Conservation (phyloP, 2,888 invertebrate genomes). For the Clunio marinus region DNA sequence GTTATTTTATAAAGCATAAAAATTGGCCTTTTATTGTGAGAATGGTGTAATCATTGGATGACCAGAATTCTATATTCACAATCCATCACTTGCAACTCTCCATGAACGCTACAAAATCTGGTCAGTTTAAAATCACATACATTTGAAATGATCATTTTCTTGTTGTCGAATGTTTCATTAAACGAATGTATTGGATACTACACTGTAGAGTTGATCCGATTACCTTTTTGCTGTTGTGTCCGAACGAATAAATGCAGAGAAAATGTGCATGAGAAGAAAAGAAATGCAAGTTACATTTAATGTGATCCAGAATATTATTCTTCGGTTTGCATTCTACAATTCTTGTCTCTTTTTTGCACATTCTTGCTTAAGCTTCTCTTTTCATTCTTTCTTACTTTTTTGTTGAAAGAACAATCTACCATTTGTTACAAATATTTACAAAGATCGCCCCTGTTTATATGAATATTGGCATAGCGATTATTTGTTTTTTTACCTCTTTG, state of each 20-base stretch:
- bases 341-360: not conserved
- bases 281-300: not conserved
- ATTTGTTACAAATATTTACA: slow-evolving; percentile 6
- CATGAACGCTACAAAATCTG: not conserved
- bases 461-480: not conserved
- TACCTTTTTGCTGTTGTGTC: slow-evolving; percentile 1
- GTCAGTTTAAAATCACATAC: not conserved
- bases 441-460: not conserved
- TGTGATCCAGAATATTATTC: not conserved
- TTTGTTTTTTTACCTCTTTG: not conserved
- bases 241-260: not conserved
- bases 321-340: too few relatives aligned
- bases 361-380: too few relatives aligned
- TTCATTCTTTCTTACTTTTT: not conserved
- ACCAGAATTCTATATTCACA: not conserved
- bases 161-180: not conserved
- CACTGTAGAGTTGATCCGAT: slow-evolving; percentile 27
- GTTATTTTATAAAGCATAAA: not conserved
- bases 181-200: not conserved
- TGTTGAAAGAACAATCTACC: slow-evolving; percentile 1
- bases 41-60: not conserved
- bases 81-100: too few relatives aligned
- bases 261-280: not conserved
- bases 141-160: not conserved
- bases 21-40: not conserved